Conservation (phyloP, 1,140 invertebrate genomes). For the Caerostris darwini region DNA sequence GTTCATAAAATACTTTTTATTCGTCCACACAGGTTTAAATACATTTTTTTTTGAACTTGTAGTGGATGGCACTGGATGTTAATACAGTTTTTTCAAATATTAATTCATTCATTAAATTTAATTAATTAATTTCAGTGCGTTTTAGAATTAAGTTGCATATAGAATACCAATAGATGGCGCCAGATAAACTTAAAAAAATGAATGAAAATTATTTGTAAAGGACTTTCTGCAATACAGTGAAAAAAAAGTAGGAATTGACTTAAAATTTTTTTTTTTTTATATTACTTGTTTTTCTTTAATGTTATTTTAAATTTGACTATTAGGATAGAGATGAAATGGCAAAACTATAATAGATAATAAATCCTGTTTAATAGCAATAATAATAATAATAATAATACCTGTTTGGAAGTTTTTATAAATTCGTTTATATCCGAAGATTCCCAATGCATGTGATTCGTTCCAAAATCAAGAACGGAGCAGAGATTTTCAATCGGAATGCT, state of each 20-base stretch:
- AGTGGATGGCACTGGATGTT: no score
- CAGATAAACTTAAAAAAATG: no score
- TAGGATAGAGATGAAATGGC: neutral
- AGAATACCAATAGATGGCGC: no score
- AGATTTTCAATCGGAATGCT: conserved; percentile 35
- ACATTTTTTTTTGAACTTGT: no score
- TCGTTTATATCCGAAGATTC: conserved; percentile 14
- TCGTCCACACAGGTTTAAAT: no score
- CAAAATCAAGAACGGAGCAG: conserved; percentile 2
- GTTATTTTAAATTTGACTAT: neutral
- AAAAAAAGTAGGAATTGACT: no score
- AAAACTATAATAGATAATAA: neutral
- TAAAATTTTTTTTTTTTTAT: neutral
- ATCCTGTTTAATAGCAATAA: neutral
- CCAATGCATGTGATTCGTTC: conserved; percentile 48
- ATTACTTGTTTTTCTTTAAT: neutral
- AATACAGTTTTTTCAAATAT: no score
- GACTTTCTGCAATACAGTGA: no score
- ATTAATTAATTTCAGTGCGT: no score
- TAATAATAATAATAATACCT: neutral
- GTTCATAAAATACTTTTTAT: no score
- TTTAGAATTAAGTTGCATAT: no score
- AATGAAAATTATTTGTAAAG: neutral
- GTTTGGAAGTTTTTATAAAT: conserved; percentile 50
- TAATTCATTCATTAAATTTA: no score